Percentiles rank a stretch among this genome's conserved stretches.
Evolutionary conservation across 2,113 vertebrate genomes (phyloP).

Genomic region (Ophthalmotilapia sp.): DNA sequence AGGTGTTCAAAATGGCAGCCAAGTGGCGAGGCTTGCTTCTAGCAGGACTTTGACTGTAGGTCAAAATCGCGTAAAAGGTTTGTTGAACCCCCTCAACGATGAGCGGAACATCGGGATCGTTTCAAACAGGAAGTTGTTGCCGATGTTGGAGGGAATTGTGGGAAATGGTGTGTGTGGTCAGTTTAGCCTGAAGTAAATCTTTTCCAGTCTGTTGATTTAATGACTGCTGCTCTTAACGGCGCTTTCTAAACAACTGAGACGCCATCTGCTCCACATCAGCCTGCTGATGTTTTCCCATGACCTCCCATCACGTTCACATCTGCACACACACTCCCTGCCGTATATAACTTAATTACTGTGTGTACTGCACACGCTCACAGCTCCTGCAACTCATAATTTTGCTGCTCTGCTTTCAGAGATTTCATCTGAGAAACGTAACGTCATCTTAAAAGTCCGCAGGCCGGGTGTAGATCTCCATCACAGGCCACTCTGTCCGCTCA

Average conservation of each 20-base stretch:
- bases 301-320: background rate
- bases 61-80: background rate
- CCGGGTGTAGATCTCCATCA: background rate
- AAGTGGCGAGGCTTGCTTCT: background rate
- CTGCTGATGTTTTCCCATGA: constrained; percentile 18
- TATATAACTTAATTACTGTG: background rate
- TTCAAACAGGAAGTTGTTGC: background rate
- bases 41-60: background rate
- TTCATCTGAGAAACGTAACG: background rate
- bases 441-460: background rate
- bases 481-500: background rate
- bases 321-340: background rate
- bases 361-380: background rate
- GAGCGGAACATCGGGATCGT: accelerated
- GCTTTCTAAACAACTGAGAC: background rate
- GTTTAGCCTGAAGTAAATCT: background rate
- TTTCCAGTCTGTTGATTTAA: background rate
- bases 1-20: background rate
- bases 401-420: background rate
- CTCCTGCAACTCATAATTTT: background rate
- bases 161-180: background rate
- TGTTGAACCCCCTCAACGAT: background rate
- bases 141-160: background rate
- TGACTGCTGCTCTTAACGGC: background rate
- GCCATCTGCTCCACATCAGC: constrained; percentile 15